Evolutionary conservation across 2,113 vertebrate species (phyloP).

Genomic region (Thermophis baileyi): DNA sequence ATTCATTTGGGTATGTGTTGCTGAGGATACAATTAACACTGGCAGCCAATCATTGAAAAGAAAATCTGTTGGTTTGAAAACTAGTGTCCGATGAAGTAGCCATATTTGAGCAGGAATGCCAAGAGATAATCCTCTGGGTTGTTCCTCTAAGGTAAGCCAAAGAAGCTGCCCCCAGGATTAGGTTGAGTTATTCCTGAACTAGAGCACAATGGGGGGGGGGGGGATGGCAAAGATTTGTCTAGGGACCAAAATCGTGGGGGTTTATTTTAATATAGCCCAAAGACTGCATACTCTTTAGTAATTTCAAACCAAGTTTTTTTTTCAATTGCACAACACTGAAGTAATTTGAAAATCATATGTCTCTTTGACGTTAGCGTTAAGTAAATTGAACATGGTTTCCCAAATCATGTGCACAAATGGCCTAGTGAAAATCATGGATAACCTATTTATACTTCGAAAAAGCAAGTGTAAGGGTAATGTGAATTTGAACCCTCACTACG

Average conservation of each 20-base stretch:
- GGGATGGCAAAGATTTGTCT: conserved; percentile 21
- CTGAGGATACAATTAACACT: conserved; percentile 46
- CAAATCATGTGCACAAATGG: conserved; percentile 44
- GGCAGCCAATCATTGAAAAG: conserved; percentile 42
- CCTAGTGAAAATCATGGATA: conserved; percentile 26
- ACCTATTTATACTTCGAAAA: conserved; percentile 12
- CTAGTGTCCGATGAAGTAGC: conserved; percentile 51
- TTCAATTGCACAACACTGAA: conserved; percentile 22
- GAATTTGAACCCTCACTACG: conserved; percentile 37
- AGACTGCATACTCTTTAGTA: conserved; percentile 20
- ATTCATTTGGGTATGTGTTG: conserved; percentile 3
- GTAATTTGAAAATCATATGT: conserved; percentile 20
- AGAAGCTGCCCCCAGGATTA: conserved; percentile 42
- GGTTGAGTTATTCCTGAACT: conserved; percentile 20
- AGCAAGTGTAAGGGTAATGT: conserved; percentile 30
- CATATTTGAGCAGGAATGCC: conserved; percentile 38
- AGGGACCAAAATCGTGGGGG: conserved; percentile 6
- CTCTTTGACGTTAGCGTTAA: conserved; percentile 24
- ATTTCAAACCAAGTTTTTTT: conserved; percentile 8
- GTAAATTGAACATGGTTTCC: conserved; percentile 42
- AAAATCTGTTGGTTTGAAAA: conserved; percentile 42
- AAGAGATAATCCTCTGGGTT: conserved; percentile 52
- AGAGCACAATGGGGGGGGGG: background rate
- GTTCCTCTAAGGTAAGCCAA: conserved; percentile 54
- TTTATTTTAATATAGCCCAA: conserved; percentile 17